Conservation (phyloP, 2,113 vertebrate species). For the Gasterosteus aculeatus region DNA sequence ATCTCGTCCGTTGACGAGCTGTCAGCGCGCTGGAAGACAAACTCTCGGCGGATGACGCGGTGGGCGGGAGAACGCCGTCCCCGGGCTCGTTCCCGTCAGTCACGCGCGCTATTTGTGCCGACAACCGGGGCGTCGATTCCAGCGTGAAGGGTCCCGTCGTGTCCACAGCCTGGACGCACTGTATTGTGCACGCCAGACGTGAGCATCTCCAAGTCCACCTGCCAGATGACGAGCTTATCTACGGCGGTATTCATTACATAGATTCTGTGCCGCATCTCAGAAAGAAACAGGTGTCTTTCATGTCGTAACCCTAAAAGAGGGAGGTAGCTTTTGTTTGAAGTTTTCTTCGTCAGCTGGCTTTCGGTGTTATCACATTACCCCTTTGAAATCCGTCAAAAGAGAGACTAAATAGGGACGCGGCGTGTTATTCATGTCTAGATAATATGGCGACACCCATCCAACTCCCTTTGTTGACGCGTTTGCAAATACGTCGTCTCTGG, state of each 20-base stretch:
- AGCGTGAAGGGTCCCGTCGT: no score
- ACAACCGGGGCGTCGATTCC: no score
- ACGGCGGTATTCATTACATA: constrained; percentile 55
- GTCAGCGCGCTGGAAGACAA: no score
- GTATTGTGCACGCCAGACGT: constrained; percentile 7
- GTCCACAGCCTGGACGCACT: neutral
- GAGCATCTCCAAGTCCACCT: constrained; percentile 11
- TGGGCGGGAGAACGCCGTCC: no score
- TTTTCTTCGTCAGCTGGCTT: constrained; percentile 69
- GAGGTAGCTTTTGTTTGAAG: constrained; percentile 64
- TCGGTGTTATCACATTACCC: constrained; percentile 76
- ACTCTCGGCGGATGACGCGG: no score
- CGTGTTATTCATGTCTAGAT: constrained; percentile 63
- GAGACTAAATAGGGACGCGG: constrained; percentile 61
- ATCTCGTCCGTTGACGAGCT: no score
- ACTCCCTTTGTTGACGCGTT: constrained; percentile 62
- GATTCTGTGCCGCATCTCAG: constrained; percentile 60
- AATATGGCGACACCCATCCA: constrained; percentile 74
- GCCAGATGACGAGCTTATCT: constrained; percentile 45
- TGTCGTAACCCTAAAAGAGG: constrained; percentile 62
- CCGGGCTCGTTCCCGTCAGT: no score
- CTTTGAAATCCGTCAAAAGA: constrained; percentile 69
- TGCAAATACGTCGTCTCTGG: constrained; percentile 36
- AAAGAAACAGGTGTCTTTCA: constrained; percentile 73
- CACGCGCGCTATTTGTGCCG: no score